Percentiles rank a stretch among this genome's conserved stretches.
These are phyloP conservation scores for Penaeus vannamei DNA, from an alignment of 1,140 invertebrate genomes.

Conservation along the genomic window DNA sequence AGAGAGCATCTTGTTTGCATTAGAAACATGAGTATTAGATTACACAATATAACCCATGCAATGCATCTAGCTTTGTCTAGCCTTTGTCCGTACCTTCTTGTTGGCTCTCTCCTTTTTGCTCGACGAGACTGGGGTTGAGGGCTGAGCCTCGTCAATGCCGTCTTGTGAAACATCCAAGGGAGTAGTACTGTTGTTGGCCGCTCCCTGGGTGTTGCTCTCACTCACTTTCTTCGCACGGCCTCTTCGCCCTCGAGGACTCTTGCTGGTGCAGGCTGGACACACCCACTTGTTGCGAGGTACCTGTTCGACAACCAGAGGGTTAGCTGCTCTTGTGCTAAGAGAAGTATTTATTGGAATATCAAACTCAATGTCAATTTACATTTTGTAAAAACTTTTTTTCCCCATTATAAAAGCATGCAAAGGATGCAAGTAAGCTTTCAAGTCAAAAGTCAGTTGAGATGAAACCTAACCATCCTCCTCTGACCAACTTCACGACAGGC, in stretches of 20 bases:
- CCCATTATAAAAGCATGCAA: neutral
- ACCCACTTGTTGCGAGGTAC: conserved; percentile 90
- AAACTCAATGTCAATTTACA: no score
- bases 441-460: no score
- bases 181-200: conserved; percentile 17
- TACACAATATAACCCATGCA: no score
- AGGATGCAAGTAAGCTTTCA: neutral
- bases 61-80: no score
- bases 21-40: no score
- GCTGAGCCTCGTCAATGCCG: conserved; percentile 67
- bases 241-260: conserved; percentile 70
- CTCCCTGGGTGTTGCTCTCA: conserved; percentile 36
- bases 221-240: conserved; percentile 80
- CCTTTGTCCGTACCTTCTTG: conserved; percentile 65
- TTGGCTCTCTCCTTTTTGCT: conserved; percentile 78
- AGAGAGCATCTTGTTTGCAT: no score
- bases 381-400: neutral
- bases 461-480: no score
- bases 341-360: no score
- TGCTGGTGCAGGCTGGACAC: conserved; percentile 84
- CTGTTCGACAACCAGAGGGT: conserved; percentile 70
- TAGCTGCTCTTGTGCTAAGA: no score
- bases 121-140: conserved; percentile 68
- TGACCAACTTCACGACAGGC: neutral
- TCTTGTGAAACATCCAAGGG: conserved; percentile 21